Percentiles rank a stretch among this genome's conserved stretches.
These are phyloP conservation scores for Siniperca chuatsi DNA, from an alignment of 2,113 vertebrate genomes.

Conservation along the genomic window DNA sequence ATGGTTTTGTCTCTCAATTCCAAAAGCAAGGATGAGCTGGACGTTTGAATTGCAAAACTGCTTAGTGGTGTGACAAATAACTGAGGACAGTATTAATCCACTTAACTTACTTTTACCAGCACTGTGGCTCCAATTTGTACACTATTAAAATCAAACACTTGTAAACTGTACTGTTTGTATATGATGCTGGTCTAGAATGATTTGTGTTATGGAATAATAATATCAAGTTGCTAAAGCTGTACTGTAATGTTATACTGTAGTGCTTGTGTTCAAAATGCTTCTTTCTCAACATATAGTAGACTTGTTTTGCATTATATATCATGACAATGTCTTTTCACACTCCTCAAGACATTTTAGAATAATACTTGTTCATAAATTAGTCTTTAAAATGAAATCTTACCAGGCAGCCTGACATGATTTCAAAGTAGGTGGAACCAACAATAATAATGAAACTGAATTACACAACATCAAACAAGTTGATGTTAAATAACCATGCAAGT, in stretches of 20 bases:
- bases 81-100: not conserved
- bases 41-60: not conserved
- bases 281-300: not conserved
- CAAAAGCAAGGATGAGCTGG: not conserved
- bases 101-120: slow-evolving; percentile 18
- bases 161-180: not conserved
- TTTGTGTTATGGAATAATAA: slow-evolving; percentile 30
- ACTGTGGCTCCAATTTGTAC: not conserved
- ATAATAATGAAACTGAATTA: not conserved
- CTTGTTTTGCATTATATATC: not conserved
- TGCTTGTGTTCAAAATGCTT: slow-evolving; percentile 3
- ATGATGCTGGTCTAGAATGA: not conserved
- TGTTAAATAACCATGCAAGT: not conserved
- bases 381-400: not conserved
- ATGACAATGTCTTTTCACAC: not conserved
- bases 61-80: not conserved
- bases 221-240: not conserved
- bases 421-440: not conserved
- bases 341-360: not conserved
- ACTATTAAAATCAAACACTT: not conserved
- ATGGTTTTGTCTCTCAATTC: not conserved
- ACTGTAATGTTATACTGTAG: not conserved
- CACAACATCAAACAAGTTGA: not conserved
- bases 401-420: not conserved
- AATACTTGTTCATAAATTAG: not conserved